A percentile compares a stretch with the other conserved stretches of the same genome.
Conservation (phyloP, 1,140 invertebrate species). For the Pseudomyrmex gracilis region DNA sequence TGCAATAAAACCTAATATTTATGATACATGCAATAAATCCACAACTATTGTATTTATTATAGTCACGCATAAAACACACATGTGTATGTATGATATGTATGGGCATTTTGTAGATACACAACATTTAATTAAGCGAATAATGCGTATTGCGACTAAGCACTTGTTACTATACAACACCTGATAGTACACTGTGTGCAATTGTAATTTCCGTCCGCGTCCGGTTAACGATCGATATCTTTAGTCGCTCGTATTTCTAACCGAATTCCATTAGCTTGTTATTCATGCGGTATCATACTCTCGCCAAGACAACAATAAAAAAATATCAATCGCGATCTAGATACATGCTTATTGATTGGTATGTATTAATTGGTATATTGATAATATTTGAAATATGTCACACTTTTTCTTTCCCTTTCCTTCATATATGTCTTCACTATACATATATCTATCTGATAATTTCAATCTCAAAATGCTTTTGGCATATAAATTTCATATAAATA, state of each 20-base stretch:
- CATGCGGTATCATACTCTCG: not conserved
- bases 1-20: no score
- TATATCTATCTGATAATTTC: not conserved
- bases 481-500: constrained; percentile 22
- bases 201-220: not conserved
- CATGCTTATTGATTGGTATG: not conserved
- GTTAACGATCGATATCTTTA: not conserved
- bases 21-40: no score
- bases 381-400: not conserved
- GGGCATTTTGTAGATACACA: constrained; percentile 7
- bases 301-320: not conserved
- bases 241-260: not conserved
- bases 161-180: no score
- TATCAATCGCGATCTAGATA: not conserved
- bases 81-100: not conserved
- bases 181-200: not conserved
- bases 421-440: no score
- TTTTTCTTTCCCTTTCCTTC: no score
- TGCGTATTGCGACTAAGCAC: not conserved
- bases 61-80: no score
- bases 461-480: not conserved
- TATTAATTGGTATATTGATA: not conserved
- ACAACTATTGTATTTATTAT: no score
- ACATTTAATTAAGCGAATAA: constrained; percentile 4
- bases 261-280: constrained; percentile 13